A percentile compares a stretch with the other conserved stretches of the same genome.
These are phyloP conservation scores for Eledone cirrhosa DNA, from an alignment of 2,888 invertebrate species.

Conservation along the genomic window DNA sequence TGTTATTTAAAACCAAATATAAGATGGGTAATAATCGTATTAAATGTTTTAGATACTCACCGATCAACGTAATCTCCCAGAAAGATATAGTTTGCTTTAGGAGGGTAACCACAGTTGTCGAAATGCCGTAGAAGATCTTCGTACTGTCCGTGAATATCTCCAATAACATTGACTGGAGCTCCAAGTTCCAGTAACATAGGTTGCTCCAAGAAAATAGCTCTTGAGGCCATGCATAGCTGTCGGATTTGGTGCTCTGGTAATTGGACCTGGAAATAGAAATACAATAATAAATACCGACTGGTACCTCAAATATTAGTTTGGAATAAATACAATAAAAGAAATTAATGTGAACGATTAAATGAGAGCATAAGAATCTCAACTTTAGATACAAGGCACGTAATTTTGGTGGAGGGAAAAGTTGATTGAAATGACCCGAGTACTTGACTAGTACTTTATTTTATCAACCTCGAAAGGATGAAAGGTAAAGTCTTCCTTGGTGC, in stretches of 20 bases:
- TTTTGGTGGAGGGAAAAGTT: too few species aligned
- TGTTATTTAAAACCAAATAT: too few species aligned
- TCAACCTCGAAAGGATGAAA: too few species aligned
- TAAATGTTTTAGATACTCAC: conserved; percentile 40
- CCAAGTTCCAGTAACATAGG: conserved; percentile 69
- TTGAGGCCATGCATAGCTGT: conserved; percentile 66
- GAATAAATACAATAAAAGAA: too few species aligned
- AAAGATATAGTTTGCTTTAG: conserved; percentile 70
- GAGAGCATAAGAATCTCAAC: too few species aligned
- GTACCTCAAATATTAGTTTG: too few species aligned
- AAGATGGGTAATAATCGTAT: too few species aligned
- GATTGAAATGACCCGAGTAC: too few species aligned
- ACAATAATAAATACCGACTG: not conserved
- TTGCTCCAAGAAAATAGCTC: conserved; percentile 68
- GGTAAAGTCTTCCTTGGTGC: too few species aligned
- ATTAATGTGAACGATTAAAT: too few species aligned
- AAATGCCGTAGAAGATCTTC: conserved; percentile 70
- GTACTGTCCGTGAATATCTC: conserved; percentile 71
- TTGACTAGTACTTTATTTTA: too few species aligned
- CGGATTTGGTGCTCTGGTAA: conserved; percentile 67
- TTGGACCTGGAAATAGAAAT: conserved; percentile 50
- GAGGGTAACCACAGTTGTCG: conserved; percentile 70
- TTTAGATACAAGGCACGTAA: too few species aligned
- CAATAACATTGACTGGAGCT: conserved; percentile 70
- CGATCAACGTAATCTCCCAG: conserved; percentile 72